Evolutionary conservation across 2,113 vertebrate genomes (phyloP).

Genomic region (Mastomys coucha): DNA sequence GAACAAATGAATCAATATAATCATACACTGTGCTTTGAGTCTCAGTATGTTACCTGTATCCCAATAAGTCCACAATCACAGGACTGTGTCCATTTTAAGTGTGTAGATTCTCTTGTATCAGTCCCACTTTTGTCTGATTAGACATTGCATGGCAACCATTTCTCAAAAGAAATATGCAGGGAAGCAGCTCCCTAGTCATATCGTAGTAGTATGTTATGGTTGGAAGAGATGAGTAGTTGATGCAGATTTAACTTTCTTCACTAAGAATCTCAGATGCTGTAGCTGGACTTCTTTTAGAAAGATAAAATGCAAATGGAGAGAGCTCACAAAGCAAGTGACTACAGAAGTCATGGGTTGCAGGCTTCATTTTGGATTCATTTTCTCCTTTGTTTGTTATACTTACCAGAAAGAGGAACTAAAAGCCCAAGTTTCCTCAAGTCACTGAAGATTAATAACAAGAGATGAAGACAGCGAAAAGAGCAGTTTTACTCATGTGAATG

Average conservation of each 20-base stretch:
- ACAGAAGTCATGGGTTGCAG: neutral
- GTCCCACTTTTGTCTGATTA: neutral
- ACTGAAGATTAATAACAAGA: neutral
- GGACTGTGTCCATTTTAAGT: too few relatives aligned
- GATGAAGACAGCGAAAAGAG: neutral
- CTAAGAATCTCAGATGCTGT: too few relatives aligned
- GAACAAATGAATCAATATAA: neutral
- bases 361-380: neutral
- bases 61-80: neutral
- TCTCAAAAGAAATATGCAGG: neutral
- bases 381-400: neutral
- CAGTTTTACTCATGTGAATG: neutral
- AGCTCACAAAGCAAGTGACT: neutral
- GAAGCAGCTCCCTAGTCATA: neutral
- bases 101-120: neutral
- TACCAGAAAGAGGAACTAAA: conserved; percentile 39
- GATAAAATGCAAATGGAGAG: neutral
- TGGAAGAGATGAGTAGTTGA: neutral
- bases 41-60: neutral
- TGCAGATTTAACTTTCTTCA: neutral
- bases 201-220: too few relatives aligned
- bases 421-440: neutral
- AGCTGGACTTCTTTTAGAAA: neutral
- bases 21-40: neutral
- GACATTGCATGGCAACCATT: neutral